Conservation (phyloP, 2,113 vertebrate species). For the Ia io region DNA sequence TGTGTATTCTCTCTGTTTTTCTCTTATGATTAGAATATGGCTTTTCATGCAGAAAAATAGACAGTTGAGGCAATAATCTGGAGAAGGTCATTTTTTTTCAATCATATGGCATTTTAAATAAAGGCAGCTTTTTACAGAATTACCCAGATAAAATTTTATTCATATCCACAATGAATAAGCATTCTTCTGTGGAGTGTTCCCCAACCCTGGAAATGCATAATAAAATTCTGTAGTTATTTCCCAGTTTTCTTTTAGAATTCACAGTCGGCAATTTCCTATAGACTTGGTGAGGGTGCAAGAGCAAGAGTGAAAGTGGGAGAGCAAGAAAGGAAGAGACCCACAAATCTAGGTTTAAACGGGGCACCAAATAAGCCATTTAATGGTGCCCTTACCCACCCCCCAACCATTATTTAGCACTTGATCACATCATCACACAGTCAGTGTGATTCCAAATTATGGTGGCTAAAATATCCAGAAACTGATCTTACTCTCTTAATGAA, state of each 20-base stretch:
- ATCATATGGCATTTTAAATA: not conserved
- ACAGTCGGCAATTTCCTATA: not conserved
- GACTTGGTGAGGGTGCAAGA: not conserved
- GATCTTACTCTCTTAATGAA: conserved; percentile 31
- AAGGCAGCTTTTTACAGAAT: conserved; percentile 2
- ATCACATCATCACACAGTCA: not conserved
- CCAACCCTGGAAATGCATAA: not conserved
- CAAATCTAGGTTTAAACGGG: not conserved
- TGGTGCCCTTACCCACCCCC: not conserved
- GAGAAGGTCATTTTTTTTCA: not conserved
- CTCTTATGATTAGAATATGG: not conserved
- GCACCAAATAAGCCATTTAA: not conserved
- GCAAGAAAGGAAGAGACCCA: not conserved
- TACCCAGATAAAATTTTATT: conserved; percentile 7
- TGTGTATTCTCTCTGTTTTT: not conserved
- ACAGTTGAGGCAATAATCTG: not conserved
- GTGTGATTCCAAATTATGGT: not conserved
- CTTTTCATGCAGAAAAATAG: not conserved
- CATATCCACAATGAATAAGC: not conserved
- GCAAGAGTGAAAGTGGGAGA: not conserved
- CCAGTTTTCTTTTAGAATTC: not conserved
- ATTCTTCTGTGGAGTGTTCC: not conserved
- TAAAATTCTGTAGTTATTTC: not conserved
- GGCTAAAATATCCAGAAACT: conserved; percentile 13
- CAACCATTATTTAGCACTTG: not conserved